Evolutionary conservation across 2,113 vertebrate species (phyloP).

Genomic region (Cyprinodon variegatus): DNA sequence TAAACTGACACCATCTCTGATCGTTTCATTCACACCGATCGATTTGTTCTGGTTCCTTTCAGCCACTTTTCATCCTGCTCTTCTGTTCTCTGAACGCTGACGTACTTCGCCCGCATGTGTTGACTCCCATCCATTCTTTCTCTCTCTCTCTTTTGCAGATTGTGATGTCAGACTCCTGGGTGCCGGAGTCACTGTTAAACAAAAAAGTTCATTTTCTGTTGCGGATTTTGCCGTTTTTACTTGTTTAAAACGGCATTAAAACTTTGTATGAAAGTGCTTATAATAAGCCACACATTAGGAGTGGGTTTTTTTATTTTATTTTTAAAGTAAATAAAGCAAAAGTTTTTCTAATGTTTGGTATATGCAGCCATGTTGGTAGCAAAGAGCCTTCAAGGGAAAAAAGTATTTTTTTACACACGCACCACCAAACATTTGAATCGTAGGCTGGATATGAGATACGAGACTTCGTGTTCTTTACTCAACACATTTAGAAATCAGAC

Average conservation of each 20-base stretch:
- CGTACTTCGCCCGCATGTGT: conserved; percentile 77
- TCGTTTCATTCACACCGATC: neutral
- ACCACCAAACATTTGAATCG: conserved; percentile 52
- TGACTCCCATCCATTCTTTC: conserved; percentile 73
- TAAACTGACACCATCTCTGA: neutral
- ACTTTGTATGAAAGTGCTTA: conserved; percentile 78
- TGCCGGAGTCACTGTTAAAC: conserved; percentile 85
- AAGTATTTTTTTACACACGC: conserved; percentile 61
- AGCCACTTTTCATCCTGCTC: conserved; percentile 49
- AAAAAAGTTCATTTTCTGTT: conserved; percentile 67
- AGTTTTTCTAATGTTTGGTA: conserved; percentile 55
- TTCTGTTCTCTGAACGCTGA: conserved; percentile 42
- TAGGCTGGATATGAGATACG: conserved; percentile 38
- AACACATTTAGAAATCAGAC: conserved; percentile 10
- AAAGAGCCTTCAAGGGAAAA: conserved; percentile 60
- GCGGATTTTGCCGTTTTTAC: conserved; percentile 76
- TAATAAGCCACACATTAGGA: conserved; percentile 64
- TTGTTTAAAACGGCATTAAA: conserved; percentile 71
- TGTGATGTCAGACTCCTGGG: conserved; percentile 93
- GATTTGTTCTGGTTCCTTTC: neutral
- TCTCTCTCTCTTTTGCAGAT: conserved; percentile 84
- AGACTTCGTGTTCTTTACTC: conserved; percentile 17
- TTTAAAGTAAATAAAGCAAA: conserved; percentile 56
- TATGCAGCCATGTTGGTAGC: conserved; percentile 79
- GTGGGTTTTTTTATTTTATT: conserved; percentile 72